Evolutionary conservation across 2,888 invertebrate genomes (phyloP).

Genomic region (Rhagophthalmus giganteus): DNA sequence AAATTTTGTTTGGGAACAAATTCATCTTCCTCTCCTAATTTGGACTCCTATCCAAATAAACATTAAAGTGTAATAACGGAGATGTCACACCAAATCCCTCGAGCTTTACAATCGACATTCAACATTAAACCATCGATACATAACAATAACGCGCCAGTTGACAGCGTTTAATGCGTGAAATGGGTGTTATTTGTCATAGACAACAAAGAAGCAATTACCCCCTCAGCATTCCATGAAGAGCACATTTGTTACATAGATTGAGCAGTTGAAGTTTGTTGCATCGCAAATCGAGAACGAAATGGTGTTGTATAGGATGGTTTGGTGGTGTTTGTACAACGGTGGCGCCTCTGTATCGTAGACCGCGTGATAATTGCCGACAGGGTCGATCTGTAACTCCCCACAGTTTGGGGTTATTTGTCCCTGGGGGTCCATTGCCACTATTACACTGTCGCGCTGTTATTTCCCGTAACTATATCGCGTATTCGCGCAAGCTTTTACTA

Average conservation of each 20-base stretch:
- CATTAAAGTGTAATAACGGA: constrained; percentile 4
- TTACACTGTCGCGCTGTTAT: constrained; percentile 52
- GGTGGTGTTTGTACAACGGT: constrained; percentile 28
- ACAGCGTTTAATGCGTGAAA: constrained; percentile 34
- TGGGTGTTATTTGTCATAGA: constrained; percentile 36
- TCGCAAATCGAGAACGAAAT: constrained; percentile 28
- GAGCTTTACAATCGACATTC: constrained; percentile 8
- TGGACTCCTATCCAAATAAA: constrained; percentile 2
- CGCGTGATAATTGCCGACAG: constrained; percentile 49
- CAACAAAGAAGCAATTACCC: constrained; percentile 35
- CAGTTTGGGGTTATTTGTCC: constrained; percentile 54
- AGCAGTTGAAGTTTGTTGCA: constrained; percentile 18
- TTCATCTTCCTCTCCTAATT: too few relatives aligned
- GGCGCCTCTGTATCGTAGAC: constrained; percentile 41
- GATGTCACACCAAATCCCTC: constrained; percentile 1
- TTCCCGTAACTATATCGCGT: constrained; percentile 39
- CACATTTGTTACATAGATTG: constrained; percentile 14
- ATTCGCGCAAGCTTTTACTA: constrained; percentile 38
- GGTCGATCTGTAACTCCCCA: constrained; percentile 47
- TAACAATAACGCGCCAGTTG: constrained; percentile 25
- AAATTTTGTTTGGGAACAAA: too few relatives aligned
- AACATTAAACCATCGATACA: constrained; percentile 14
- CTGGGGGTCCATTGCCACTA: constrained; percentile 54
- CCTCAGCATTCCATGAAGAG: constrained; percentile 8
- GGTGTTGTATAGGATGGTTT: constrained; percentile 33